phyloP scores from a whole-genome alignment of 1,140 invertebrate species.

The Charaxes varanes region DNA sequence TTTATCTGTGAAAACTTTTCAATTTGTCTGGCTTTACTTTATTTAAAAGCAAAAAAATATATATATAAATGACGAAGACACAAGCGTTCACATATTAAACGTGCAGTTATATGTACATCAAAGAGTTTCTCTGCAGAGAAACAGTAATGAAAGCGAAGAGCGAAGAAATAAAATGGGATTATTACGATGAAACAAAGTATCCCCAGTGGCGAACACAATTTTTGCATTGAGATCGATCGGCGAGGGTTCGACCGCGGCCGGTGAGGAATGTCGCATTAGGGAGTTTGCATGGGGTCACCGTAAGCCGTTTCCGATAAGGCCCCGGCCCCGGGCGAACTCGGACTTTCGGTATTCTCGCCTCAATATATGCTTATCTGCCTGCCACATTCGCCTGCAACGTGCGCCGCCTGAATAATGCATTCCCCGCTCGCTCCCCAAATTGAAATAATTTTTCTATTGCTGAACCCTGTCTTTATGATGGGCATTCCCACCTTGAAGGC shows the following conservation, averaged over 20 bases:
- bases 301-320: slow-evolving; percentile 73
- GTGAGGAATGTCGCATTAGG: slow-evolving; percentile 62
- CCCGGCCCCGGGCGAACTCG: slow-evolving; percentile 43
- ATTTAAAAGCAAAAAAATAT: no score
- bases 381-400: slow-evolving; percentile 54
- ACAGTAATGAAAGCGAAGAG: slow-evolving; percentile 26
- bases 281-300: slow-evolving; percentile 68
- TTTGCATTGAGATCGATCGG: slow-evolving; percentile 70
- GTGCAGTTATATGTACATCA: no score
- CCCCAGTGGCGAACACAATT: slow-evolving; percentile 36
- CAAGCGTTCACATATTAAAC: no score
- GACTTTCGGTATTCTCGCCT: slow-evolving; percentile 46
- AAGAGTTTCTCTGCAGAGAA: no score
- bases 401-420: slow-evolving; percentile 66
- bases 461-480: slow-evolving; percentile 29
- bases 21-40: no score
- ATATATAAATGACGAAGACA: no score
- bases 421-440: slow-evolving; percentile 44
- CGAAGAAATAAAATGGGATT: slow-evolving; percentile 53
- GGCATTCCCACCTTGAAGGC: slow-evolving; percentile 12
- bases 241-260: slow-evolving; percentile 36
- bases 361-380: slow-evolving; percentile 60
- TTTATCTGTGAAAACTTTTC: no score
- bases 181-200: slow-evolving; percentile 53
- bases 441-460: slow-evolving; percentile 65